These are phyloP conservation scores for Mergus octosetaceus DNA, from an alignment of 2,797 vertebrate genomes.

Conservation along the genomic window DNA sequence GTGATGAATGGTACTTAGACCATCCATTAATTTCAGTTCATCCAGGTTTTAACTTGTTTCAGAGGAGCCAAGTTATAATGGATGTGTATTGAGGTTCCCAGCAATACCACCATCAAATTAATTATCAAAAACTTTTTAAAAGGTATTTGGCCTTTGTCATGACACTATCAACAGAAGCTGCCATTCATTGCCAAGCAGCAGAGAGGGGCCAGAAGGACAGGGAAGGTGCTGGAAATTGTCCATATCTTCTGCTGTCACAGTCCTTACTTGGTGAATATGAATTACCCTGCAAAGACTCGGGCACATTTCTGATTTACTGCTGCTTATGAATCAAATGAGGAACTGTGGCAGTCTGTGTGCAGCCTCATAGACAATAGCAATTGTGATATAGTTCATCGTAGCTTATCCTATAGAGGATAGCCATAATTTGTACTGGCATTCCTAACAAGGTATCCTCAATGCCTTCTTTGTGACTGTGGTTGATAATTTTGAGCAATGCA, in stretches of 20 bases:
- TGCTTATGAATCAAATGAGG: not conserved
- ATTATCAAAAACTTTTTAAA: not conserved
- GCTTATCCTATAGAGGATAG: not conserved
- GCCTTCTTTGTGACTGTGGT: not conserved
- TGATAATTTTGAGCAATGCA: not conserved
- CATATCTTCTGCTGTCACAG: not conserved
- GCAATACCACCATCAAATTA: not conserved
- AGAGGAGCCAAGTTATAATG: not conserved
- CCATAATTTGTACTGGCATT: not conserved
- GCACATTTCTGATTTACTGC: rapidly evolving
- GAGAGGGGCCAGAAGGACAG: not conserved
- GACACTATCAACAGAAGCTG: not conserved
- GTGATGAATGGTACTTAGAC: not conserved
- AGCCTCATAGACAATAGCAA: not conserved
- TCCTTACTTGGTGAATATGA: not conserved
- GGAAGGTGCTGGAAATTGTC: not conserved
- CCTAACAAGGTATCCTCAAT: not conserved
- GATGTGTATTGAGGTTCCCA: not conserved
- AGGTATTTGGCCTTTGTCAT: not conserved
- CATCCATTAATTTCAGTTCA: not conserved
- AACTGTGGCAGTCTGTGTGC: not conserved
- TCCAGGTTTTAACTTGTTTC: not conserved
- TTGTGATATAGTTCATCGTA: not conserved
- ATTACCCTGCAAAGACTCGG: not conserved
- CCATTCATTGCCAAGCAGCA: not conserved